A percentile compares a stretch with the other conserved stretches of the same genome.
phyloP scores from a whole-genome alignment of 2,113 vertebrate species.

The Cryptoleucopteryx plumbea region DNA sequence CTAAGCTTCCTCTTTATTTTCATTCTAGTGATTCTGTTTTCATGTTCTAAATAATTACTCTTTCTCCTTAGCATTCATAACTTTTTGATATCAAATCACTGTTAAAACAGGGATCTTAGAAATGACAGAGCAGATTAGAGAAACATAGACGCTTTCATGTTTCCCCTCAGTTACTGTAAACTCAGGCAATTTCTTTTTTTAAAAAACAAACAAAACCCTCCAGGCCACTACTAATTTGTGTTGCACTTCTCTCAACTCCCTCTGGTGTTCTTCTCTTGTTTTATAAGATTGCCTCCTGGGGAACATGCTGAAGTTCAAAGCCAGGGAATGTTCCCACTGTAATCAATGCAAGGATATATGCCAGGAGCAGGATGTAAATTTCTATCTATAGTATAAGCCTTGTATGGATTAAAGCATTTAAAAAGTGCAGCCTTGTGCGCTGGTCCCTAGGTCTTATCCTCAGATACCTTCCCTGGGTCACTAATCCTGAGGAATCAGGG shows the following conservation, averaged over 20 bases:
- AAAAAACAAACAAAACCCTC: slow-evolving; percentile 21
- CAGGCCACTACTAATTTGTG: not conserved
- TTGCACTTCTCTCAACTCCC: not conserved
- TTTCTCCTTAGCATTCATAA: not conserved
- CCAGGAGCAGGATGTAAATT: not conserved
- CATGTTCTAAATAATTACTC: not conserved
- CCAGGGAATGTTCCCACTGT: slow-evolving; percentile 20
- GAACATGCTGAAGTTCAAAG: not conserved
- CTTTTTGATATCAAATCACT: not conserved
- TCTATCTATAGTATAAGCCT: not conserved
- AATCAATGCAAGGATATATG: not conserved
- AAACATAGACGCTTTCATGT: not conserved
- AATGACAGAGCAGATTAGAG: not conserved
- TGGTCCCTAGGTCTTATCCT: not conserved
- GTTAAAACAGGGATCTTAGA: not conserved
- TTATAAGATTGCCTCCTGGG: slow-evolving; percentile 31
- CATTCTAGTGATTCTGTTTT: not conserved
- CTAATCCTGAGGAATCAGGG: not conserved
- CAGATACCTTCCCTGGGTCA: not conserved
- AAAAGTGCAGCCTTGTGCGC: not conserved
- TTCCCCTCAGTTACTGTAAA: slow-evolving; percentile 4
- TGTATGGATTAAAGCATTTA: not conserved
- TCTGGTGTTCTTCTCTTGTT: not conserved
- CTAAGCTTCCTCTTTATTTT: not conserved
- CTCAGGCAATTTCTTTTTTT: not conserved